Evolutionary conservation across 2,113 vertebrate species (phyloP).

Genomic region (Actenoides hombroni): DNA sequence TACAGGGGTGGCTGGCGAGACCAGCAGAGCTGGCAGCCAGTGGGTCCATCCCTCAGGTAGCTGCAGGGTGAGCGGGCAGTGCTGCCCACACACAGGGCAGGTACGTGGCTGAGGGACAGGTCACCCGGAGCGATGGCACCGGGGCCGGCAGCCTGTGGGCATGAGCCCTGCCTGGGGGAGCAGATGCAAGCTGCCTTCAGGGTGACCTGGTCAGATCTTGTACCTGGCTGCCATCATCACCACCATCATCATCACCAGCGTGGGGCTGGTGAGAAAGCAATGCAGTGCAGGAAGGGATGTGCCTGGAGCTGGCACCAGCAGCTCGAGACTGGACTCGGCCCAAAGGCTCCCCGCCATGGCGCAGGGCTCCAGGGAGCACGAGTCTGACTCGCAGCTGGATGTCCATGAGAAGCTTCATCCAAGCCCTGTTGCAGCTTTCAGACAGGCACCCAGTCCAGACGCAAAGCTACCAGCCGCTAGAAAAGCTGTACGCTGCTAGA

Average conservation of each 20-base stretch:
- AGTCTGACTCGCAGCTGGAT: not conserved
- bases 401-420: not conserved
- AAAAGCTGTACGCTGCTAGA: rapidly evolving
- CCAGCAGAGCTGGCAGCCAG: not conserved
- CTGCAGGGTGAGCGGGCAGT: not conserved
- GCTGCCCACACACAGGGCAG: not conserved
- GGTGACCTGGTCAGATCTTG: not conserved
- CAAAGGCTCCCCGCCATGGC: rapidly evolving
- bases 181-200: not conserved
- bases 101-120: not conserved
- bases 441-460: not conserved
- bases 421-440: not conserved
- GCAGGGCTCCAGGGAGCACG: rapidly evolving
- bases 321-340: not conserved
- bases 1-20: not conserved
- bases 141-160: not conserved
- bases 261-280: not conserved
- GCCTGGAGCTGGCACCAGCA: not conserved
- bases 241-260: rapidly evolving
- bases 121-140: not conserved
- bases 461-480: not conserved
- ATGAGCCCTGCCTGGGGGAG: not conserved
- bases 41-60: not conserved
- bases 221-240: not conserved
- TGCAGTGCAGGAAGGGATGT: rapidly evolving